phyloP scores from a whole-genome alignment of 2,797 vertebrate genomes.

The Sebastolobus altivelis region DNA sequence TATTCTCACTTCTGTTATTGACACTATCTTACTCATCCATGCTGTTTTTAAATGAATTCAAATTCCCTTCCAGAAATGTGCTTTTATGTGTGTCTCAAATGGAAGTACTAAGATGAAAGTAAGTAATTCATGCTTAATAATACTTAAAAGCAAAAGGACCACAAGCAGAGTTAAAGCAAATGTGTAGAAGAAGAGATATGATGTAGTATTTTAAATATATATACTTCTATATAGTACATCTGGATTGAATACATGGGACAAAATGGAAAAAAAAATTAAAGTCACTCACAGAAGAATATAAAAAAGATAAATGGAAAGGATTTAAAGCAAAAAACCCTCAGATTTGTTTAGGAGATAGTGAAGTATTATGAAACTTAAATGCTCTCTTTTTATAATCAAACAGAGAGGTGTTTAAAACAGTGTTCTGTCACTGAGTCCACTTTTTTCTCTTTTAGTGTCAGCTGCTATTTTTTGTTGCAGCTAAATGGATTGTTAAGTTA shows the following conservation, averaged over 20 bases:
- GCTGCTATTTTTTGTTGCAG: background rate
- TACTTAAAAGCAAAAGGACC: background rate
- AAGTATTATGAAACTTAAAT: background rate
- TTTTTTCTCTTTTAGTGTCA: background rate
- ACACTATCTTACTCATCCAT: background rate
- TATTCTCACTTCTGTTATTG: background rate
- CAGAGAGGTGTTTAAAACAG: background rate
- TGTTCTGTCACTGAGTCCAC: background rate
- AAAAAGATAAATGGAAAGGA: background rate
- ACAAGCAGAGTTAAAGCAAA: background rate
- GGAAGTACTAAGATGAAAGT: background rate
- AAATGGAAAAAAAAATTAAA: background rate
- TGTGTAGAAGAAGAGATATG: background rate
- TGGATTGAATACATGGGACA: background rate
- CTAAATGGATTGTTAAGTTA: background rate
- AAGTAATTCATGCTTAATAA: background rate
- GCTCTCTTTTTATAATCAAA: background rate
- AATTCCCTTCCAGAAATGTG: background rate
- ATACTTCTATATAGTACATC: too few relatives aligned
- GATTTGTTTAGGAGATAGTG: background rate
- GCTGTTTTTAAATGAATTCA: background rate
- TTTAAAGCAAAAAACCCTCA: background rate
- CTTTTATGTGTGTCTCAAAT: background rate
- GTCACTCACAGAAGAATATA: background rate
- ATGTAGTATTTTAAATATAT: too few relatives aligned